Conservation (phyloP, 2,797 vertebrate species). For the Pseudochirops cupreus region DNA sequence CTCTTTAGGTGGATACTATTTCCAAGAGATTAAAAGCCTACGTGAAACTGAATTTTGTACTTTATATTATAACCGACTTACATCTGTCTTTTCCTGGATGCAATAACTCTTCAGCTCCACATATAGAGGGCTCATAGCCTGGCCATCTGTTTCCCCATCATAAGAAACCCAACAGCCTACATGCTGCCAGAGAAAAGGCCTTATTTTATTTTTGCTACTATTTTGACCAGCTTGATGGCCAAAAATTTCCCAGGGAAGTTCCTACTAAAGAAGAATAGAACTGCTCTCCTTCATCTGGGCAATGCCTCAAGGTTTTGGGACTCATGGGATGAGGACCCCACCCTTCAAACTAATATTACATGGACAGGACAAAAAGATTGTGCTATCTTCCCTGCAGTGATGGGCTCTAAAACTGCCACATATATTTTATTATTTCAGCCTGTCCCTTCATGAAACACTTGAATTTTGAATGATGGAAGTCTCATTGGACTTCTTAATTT, state of each 20-base stretch:
- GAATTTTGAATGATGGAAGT: constrained; percentile 5
- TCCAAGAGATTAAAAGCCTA: constrained; percentile 72
- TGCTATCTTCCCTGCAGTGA: neutral
- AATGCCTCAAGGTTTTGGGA: neutral
- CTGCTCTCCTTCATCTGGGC: neutral
- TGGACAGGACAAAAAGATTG: neutral
- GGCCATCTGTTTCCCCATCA: constrained; percentile 81
- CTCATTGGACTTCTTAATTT: neutral
- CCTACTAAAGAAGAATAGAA: neutral
- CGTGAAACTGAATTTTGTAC: constrained; percentile 75
- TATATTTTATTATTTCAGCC: neutral
- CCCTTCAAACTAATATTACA: neutral
- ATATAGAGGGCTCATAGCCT: constrained; percentile 69
- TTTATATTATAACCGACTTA: constrained; percentile 82
- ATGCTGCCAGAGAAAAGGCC: constrained; percentile 66
- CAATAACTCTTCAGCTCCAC: constrained; percentile 80
- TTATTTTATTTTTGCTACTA: constrained; percentile 66
- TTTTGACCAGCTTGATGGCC: constrained; percentile 50
- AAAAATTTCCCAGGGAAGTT: neutral
- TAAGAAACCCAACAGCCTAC: constrained; percentile 56
- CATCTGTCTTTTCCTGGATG: constrained; percentile 81
- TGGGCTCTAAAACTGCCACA: neutral
- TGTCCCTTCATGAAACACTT: constrained; percentile 9
- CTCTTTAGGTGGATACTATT: constrained; percentile 67
- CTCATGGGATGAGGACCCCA: neutral